Conservation (phyloP, 2,113 vertebrate genomes). For the Baryphthengus martii region DNA sequence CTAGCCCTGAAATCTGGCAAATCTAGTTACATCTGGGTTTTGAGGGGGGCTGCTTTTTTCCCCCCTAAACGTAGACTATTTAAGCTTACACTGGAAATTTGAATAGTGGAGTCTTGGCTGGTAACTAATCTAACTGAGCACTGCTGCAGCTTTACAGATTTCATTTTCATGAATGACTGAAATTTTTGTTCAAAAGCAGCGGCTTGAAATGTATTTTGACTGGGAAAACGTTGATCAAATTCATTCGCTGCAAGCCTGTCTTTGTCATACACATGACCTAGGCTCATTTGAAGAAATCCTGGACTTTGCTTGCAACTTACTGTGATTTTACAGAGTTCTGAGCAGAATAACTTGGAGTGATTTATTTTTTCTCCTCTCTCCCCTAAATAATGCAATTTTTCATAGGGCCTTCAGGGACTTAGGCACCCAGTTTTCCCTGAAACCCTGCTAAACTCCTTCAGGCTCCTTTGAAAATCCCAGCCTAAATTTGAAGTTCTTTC, state of each 20-base stretch:
- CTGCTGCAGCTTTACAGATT: background rate
- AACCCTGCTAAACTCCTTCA: background rate
- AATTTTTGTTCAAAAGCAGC: background rate
- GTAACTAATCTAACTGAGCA: background rate
- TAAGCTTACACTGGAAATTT: background rate
- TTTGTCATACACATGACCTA: background rate
- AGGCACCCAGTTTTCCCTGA: background rate
- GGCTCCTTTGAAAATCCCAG: background rate
- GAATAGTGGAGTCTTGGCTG: background rate
- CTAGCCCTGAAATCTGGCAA: background rate
- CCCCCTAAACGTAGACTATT: background rate
- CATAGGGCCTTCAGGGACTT: background rate
- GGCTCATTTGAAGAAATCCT: background rate
- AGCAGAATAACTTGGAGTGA: background rate
- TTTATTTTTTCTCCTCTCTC: background rate
- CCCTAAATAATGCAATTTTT: background rate
- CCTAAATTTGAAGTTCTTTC: background rate
- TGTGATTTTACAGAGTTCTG: background rate
- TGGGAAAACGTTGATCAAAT: background rate
- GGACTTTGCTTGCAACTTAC: background rate
- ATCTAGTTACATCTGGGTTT: background rate
- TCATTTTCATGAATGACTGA: background rate
- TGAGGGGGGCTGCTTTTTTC: fast-evolving
- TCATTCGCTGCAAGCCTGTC: background rate
- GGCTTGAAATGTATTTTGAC: background rate